phyloP scores from a whole-genome alignment of 1,140 invertebrate species.

The Trinorchestia longiramus region DNA sequence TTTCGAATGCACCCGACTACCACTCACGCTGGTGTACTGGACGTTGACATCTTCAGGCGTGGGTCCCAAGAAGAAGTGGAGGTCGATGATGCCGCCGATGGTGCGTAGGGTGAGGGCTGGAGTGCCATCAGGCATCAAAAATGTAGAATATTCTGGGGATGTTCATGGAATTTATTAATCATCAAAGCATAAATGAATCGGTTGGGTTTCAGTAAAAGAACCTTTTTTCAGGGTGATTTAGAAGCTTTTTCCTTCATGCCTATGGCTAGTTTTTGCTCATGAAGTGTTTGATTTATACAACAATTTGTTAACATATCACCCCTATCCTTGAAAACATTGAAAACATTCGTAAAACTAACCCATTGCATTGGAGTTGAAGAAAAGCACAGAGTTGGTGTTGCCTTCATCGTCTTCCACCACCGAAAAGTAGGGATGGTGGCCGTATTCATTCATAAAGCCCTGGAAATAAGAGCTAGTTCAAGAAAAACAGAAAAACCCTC shows the following conservation, averaged over 20 bases:
- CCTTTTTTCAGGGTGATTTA: neutral
- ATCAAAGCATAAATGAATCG: neutral
- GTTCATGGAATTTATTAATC: neutral
- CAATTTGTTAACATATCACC: neutral
- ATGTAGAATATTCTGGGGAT: conserved; percentile 60
- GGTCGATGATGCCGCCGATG: conserved; percentile 71
- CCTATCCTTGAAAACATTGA: neutral
- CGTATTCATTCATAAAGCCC: conserved; percentile 71
- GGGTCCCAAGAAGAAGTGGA: conserved; percentile 72
- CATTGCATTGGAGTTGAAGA: conserved; percentile 73
- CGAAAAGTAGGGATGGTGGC: conserved; percentile 76
- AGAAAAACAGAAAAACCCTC: neutral
- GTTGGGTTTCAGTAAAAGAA: neutral
- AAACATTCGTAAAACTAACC: conserved; percentile 36
- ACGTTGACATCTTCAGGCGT: conserved; percentile 71
- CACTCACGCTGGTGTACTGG: conserved; percentile 70
- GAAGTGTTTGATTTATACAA: neutral
- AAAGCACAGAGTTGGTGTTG: conserved; percentile 71
- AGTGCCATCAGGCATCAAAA: conserved; percentile 62
- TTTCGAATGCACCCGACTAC: neutral
- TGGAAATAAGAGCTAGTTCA: conserved; percentile 56
- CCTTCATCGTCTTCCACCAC: conserved; percentile 72
- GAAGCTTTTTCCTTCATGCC: neutral
- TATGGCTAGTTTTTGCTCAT: too few species aligned
- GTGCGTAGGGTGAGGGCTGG: conserved; percentile 69